Conservation (phyloP, 2,113 vertebrate genomes). For the Gallinago undulata region DNA sequence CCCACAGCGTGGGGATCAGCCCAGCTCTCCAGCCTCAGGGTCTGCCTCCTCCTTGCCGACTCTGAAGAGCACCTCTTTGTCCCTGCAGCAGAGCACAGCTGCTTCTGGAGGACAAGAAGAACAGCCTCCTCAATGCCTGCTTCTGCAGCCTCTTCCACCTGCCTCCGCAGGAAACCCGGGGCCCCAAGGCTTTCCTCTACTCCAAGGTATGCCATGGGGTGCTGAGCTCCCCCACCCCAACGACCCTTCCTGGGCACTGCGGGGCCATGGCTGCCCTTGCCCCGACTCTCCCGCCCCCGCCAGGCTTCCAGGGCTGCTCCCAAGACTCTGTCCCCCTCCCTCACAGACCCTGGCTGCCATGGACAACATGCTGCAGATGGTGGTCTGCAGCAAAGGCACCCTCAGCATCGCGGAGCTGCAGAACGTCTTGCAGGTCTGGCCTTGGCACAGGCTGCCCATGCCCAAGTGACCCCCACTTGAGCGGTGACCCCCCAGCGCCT, state of each 20-base stretch:
- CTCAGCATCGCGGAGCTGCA: neutral
- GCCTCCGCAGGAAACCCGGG: neutral
- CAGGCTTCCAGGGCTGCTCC: neutral
- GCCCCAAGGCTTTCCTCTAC: neutral
- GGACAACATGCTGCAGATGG: neutral
- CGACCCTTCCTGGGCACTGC: neutral
- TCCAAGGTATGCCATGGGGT: neutral
- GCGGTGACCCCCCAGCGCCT: neutral
- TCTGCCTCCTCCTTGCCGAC: neutral
- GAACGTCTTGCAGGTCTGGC: neutral
- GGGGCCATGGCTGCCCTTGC: neutral
- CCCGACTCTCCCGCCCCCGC: too few species aligned
- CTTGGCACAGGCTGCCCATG: neutral
- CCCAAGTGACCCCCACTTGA: neutral
- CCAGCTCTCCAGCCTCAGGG: neutral
- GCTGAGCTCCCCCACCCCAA: neutral
- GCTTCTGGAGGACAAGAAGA: neutral
- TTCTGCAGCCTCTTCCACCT: neutral
- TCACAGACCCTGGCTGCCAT: neutral
- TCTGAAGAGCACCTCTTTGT: neutral
- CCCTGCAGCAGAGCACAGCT: neutral
- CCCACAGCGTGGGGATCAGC: rapidly evolving
- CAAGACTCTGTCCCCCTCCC: neutral
- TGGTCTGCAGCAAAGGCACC: neutral
- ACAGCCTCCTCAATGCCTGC: neutral